A percentile compares a stretch with the other conserved stretches of the same genome.
Evolutionary conservation across 2,113 vertebrate genomes (phyloP).

Genomic region (Trichechus manatus): DNA sequence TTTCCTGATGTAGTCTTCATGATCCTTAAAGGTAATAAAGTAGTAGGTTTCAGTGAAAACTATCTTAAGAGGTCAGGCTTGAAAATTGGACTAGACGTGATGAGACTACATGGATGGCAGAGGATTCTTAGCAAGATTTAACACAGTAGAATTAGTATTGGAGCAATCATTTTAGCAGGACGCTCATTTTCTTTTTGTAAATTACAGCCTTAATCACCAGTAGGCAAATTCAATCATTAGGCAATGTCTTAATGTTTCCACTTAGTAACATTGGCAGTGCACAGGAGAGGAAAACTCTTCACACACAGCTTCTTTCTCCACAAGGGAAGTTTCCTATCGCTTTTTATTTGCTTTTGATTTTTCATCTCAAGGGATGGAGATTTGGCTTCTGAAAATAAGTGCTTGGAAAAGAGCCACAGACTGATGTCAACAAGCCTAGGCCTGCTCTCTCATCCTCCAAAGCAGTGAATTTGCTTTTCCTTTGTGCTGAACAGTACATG

Average conservation of each 20-base stretch:
- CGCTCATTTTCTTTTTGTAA: constrained; percentile 32
- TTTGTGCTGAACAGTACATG: constrained; percentile 62
- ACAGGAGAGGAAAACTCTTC: background rate
- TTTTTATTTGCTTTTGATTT: constrained; percentile 41
- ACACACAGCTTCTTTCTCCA: constrained; percentile 13
- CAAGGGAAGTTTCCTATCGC: constrained; percentile 60
- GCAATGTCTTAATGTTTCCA: constrained; percentile 38
- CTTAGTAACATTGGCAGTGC: background rate
- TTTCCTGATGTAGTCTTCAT: constrained; percentile 52
- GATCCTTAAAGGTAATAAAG: constrained; percentile 45
- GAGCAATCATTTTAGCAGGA: constrained; percentile 64
- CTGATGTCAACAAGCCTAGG: background rate
- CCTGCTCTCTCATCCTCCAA: constrained; percentile 65
- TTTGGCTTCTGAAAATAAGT: constrained; percentile 69
- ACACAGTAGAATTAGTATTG: constrained; percentile 47
- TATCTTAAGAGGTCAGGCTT: constrained; percentile 39
- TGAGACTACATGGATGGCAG: background rate
- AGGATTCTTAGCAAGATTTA: constrained; percentile 47
- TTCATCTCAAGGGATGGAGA: constrained; percentile 42
- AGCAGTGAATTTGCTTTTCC: constrained; percentile 54
- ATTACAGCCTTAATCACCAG: constrained; percentile 66
- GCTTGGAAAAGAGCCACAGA: constrained; percentile 52
- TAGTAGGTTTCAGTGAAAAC: background rate
- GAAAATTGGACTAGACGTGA: constrained; percentile 50
- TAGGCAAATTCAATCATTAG: constrained; percentile 46